Conservation (phyloP, 2,113 vertebrate species). For the Sciurus niger region DNA sequence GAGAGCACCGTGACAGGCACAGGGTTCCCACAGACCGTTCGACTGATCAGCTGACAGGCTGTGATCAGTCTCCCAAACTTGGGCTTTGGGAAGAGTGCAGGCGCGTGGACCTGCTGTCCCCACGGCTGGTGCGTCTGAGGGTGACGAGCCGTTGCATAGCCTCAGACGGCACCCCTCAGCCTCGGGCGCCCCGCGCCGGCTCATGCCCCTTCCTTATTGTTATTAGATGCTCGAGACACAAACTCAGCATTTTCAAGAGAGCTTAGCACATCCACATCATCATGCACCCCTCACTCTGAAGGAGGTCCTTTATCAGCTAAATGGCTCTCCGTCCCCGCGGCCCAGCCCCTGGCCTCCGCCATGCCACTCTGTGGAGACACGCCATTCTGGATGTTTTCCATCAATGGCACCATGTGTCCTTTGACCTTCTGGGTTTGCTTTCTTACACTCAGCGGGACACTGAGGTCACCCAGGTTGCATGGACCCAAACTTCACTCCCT, state of each 20-base stretch:
- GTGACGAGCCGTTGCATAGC: neutral
- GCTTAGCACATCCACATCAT: neutral
- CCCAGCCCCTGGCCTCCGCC: neutral
- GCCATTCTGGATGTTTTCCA: too few relatives aligned
- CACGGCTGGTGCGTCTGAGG: rapidly evolving
- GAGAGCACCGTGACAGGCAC: neutral
- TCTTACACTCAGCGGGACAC: neutral
- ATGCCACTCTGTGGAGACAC: too few relatives aligned
- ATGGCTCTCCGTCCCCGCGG: too few relatives aligned
- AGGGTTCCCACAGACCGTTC: neutral
- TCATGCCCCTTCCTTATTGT: neutral
- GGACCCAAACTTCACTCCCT: neutral
- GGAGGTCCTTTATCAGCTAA: too few relatives aligned
- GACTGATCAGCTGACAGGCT: rapidly evolving
- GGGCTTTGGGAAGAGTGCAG: neutral
- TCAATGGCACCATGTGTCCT: rapidly evolving
- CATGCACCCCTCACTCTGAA: neutral
- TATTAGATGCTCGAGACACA: neutral
- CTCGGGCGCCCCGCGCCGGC: neutral
- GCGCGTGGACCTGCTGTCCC: neutral
- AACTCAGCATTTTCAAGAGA: neutral
- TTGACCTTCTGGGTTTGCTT: neutral
- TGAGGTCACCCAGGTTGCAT: neutral
- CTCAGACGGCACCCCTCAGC: neutral
- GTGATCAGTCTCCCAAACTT: neutral